Base-by-base conservation (phyloP, 2,113 vertebrate species). In the Ceyx margarethae region DNA sequence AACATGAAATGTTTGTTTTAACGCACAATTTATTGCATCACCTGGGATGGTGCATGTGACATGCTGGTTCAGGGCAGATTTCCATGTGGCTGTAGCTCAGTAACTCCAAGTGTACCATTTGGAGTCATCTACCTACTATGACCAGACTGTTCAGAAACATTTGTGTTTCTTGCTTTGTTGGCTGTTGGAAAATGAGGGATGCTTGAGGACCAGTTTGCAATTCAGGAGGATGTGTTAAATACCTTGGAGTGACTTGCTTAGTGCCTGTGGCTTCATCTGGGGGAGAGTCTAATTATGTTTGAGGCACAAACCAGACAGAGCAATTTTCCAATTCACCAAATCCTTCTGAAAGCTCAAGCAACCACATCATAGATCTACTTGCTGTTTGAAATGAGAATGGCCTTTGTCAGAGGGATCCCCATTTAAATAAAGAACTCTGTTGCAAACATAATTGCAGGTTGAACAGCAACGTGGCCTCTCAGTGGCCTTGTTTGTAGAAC, bases 231-330 rank as follows among this genome's bases (percentile, higher is more conserved):
- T 18, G 23, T 40, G 42, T 42, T 40, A 51, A 45, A 9, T 16
- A 13, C 43, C 1, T 1, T 18, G 13, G 37, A 18, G 28, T 61
- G 60, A 18, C 12, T 61, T 61, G 26, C 45, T 65, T 45, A 35
- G 33, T 26, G 35, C 23, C 40, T 31, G 61, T 33, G 40, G 35
- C 60, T 88, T 83, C 35, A 2, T 17, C 3, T 28, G 60, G 26
- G 35, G 9, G 28, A 76, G 46, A 56, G 31, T 28, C 42, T 0
- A 1, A 0, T 3, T 54, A 12, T 69, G 3, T 37, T 79, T 54
- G 9, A 72, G 66, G 43, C 45, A 15, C 11, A 22, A 50, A 50
- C 22, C 48, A 50, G 48, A 50, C 48, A 23, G 48, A 50, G 21
- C 48, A 50, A 23, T 60, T 46, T 9, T 65, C 8, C 42, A 31